Percentiles rank a stretch among this genome's conserved stretches.
These are phyloP conservation scores for Thaumatotibia leucotreta DNA, from an alignment of 1,140 invertebrate species.

Conservation along the genomic window DNA sequence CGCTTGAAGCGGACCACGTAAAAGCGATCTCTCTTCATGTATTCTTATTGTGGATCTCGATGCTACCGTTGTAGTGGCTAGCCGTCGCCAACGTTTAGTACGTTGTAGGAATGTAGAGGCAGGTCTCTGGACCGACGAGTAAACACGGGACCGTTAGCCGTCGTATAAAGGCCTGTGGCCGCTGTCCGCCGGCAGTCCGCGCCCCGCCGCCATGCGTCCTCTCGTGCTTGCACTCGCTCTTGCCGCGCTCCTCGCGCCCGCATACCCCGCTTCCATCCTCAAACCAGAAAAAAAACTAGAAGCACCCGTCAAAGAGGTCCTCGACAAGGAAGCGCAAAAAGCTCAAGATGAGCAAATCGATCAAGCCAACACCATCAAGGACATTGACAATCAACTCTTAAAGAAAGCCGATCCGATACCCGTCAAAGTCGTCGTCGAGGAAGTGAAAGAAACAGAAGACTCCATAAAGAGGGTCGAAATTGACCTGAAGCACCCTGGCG, in stretches of 20 bases:
- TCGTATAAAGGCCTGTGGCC: slow-evolving; percentile 49
- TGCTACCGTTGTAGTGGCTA: neutral
- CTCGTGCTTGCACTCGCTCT: slow-evolving; percentile 37
- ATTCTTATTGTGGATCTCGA: neutral
- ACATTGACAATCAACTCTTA: slow-evolving; percentile 42
- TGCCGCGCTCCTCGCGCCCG: slow-evolving; percentile 39
- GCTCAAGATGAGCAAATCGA: slow-evolving; percentile 37
- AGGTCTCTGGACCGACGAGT: slow-evolving; percentile 14
- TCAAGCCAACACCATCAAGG: slow-evolving; percentile 31
- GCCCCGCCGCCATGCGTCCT: slow-evolving; percentile 49
- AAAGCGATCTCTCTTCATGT: neutral
- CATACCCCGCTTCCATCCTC: slow-evolving; percentile 45
- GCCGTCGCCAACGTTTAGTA: neutral
- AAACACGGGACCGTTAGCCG: slow-evolving; percentile 55
- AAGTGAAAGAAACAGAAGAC: slow-evolving; percentile 25
- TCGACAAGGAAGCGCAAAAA: slow-evolving; percentile 34
- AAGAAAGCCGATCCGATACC: slow-evolving; percentile 37
- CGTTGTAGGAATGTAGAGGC: neutral
- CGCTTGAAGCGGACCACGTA: no score
- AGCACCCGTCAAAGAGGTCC: slow-evolving; percentile 31
- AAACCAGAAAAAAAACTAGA: slow-evolving; percentile 29
- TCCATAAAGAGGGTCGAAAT: slow-evolving; percentile 41
- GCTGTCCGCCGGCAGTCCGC: slow-evolving; percentile 37
- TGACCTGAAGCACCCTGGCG: slow-evolving; percentile 55
- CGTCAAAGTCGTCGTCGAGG: slow-evolving; percentile 43